Conservation (phyloP, 2,888 invertebrate species). For the Oscheius sp. region DNA sequence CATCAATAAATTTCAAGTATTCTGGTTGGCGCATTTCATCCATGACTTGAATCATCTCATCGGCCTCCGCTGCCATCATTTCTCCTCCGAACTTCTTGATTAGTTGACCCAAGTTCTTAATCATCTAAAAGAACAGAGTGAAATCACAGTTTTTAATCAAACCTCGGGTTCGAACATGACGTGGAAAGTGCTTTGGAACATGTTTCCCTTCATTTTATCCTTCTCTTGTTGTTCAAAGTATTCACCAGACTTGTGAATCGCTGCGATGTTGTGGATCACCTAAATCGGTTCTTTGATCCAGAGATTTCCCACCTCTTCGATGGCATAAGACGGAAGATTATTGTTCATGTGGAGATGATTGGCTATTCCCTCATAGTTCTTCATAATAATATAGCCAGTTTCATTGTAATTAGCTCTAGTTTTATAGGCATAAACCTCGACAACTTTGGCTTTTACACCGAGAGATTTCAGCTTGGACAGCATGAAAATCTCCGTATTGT, state of each 20-base stretch:
- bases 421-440: not conserved
- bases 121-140: not conserved
- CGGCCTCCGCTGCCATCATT: constrained; percentile 3
- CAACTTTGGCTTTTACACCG: not conserved
- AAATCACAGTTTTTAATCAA: not conserved
- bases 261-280: not conserved
- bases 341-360: constrained; percentile 23
- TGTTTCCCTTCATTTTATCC: not conserved
- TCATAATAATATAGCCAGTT: constrained; percentile 22
- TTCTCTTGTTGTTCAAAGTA: not conserved
- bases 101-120: not conserved
- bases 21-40: constrained; percentile 5
- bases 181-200: constrained; percentile 10
- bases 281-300: not conserved
- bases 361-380: not conserved
- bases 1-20: constrained; percentile 14
- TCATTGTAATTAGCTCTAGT: not conserved
- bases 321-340: constrained; percentile 7
- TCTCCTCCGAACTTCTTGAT: constrained; percentile 10
- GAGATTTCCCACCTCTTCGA: not conserved
- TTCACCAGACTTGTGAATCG: not conserved
- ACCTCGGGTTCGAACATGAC: constrained; percentile 1
- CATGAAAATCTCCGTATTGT: constrained; percentile 21
- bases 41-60: not conserved
- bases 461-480: not conserved